Percentiles rank a stretch among this genome's conserved stretches.
Evolutionary conservation across 2,888 invertebrate genomes (phyloP).

Genomic region (Dusona sp.): DNA sequence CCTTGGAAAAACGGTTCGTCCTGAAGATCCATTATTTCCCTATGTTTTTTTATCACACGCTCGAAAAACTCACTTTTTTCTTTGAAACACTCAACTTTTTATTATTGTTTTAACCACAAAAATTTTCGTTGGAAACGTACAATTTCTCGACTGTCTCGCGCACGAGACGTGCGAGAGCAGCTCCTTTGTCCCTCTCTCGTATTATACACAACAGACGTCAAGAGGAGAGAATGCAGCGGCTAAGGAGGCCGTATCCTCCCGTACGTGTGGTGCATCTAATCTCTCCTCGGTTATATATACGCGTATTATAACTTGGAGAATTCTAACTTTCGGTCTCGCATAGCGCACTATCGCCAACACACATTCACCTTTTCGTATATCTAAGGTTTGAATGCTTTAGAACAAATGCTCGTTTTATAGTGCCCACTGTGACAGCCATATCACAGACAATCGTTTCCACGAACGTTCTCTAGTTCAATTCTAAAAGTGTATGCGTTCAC

Average conservation of each 20-base stretch:
- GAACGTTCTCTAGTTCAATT: not conserved
- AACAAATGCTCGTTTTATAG: constrained; percentile 18
- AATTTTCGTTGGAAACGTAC: constrained; percentile 1
- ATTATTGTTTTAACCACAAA: not conserved
- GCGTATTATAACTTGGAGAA: constrained; percentile 15
- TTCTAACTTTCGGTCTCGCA: not conserved
- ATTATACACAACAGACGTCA: constrained; percentile 19
- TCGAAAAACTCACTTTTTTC: not conserved
- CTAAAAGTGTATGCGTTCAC: not conserved
- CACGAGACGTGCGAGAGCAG: constrained; percentile 35
- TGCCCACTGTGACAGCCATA: constrained; percentile 17
- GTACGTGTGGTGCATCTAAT: constrained; percentile 67
- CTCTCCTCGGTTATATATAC: constrained; percentile 26
- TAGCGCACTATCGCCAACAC: not conserved
- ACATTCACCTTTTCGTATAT: constrained; percentile 3
- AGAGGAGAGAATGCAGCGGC: constrained; percentile 59
- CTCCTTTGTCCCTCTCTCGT: constrained; percentile 46
- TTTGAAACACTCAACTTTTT: not conserved
- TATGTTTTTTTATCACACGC: not conserved
- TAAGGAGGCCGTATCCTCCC: constrained; percentile 68
- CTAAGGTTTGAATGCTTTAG: constrained; percentile 1
- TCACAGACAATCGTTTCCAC: constrained; percentile 23
- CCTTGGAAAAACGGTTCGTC: constrained; percentile 92
- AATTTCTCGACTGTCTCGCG: constrained; percentile 13
- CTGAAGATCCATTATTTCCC: constrained; percentile 45